phyloP scores from a whole-genome alignment of 2,888 invertebrate genomes.

The Heliconius sara region DNA sequence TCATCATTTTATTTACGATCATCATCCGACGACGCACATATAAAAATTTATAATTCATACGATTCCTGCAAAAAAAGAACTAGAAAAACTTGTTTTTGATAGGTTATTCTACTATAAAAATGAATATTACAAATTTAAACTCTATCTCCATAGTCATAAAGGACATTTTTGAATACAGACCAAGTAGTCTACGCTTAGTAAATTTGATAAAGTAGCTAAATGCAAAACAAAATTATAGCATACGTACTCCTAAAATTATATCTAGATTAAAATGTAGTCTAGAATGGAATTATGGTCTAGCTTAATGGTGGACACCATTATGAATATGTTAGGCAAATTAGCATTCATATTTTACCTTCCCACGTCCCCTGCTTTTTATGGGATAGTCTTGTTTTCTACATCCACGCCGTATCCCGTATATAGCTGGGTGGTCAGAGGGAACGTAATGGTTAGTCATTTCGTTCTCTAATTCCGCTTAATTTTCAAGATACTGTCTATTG shows the following conservation, averaged over 20 bases:
- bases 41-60: slow-evolving; percentile 36
- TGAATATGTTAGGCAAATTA: slow-evolving; percentile 13
- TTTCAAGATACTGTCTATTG: no score
- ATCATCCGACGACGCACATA: slow-evolving; percentile 8
- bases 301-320: slow-evolving; percentile 15
- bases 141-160: background rate
- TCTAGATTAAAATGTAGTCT: slow-evolving; percentile 23
- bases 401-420: background rate
- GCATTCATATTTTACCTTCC: slow-evolving; percentile 6
- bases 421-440: background rate
- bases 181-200: slow-evolving; percentile 7
- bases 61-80: slow-evolving; percentile 29
- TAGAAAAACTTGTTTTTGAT: slow-evolving; percentile 36
- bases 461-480: background rate
- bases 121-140: background rate
- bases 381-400: background rate
- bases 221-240: slow-evolving; percentile 37
- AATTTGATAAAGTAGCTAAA: slow-evolving; percentile 31
- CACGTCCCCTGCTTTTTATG: background rate
- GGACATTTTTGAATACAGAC: background rate
- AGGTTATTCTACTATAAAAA: slow-evolving; percentile 1
- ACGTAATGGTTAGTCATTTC: background rate
- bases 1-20: slow-evolving; percentile 12
- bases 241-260: slow-evolving; percentile 29
- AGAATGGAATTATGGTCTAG: slow-evolving; percentile 1